These are phyloP conservation scores for Ganaspis sp. DNA, from an alignment of 1,140 invertebrate species.

Conservation along the genomic window DNA sequence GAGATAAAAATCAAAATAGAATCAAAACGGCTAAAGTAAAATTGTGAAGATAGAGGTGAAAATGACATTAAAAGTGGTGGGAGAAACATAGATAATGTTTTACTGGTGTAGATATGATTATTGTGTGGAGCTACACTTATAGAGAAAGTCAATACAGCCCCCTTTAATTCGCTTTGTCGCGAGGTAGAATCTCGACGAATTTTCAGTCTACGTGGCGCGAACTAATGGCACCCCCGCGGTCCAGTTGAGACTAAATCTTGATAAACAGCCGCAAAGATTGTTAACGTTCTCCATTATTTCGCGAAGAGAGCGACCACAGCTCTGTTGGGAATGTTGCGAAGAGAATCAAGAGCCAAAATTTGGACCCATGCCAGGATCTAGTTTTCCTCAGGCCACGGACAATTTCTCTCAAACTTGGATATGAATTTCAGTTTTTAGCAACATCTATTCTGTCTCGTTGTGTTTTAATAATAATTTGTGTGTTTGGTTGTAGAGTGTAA, in stretches of 20 bases:
- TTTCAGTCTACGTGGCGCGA: constrained; percentile 8
- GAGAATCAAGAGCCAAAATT: constrained; percentile 27
- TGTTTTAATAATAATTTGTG: too few relatives aligned
- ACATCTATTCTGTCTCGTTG: not conserved
- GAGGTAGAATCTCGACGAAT: constrained; percentile 30
- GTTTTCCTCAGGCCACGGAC: not conserved
- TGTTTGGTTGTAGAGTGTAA: not conserved
- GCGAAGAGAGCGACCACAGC: constrained; percentile 36
- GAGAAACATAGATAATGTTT: not conserved
- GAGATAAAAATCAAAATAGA: not conserved
- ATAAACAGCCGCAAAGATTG: constrained; percentile 54
- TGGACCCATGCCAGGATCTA: constrained; percentile 43
- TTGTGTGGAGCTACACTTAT: constrained; percentile 2
- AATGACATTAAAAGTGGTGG: not conserved
- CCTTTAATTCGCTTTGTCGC: constrained; percentile 39
- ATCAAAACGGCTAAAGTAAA: too few relatives aligned
- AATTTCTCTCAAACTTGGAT: not conserved
- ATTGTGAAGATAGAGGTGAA: not conserved
- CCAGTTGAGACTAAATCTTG: constrained; percentile 46
- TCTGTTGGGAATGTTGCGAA: constrained; percentile 34
- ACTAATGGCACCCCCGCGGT: constrained; percentile 40
- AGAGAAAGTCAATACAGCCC: constrained; percentile 37
- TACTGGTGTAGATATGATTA: not conserved
- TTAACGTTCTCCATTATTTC: constrained; percentile 52
- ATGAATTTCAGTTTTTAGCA: not conserved